Conservation (phyloP, 2,888 invertebrate species). For the Lasioglossum pauxillum region DNA sequence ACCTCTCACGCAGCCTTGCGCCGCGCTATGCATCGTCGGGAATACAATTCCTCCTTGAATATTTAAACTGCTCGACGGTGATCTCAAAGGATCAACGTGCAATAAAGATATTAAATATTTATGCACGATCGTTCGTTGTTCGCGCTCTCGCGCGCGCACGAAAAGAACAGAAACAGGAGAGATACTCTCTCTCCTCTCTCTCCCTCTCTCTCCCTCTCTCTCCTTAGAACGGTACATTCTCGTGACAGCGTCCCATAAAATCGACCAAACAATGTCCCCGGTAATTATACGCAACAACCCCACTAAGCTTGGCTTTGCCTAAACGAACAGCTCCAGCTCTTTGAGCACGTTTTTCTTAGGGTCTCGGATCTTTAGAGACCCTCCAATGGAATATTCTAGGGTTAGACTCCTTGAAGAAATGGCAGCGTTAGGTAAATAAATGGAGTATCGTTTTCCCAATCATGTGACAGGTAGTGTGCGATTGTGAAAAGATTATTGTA, state of each 20-base stretch:
- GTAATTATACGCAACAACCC: slow-evolving; percentile 18
- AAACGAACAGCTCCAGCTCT: background rate
- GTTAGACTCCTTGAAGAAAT: background rate
- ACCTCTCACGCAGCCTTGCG: slow-evolving; percentile 27
- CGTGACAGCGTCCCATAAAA: background rate
- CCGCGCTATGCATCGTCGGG: slow-evolving; percentile 21
- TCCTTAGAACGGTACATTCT: background rate
- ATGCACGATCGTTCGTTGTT: background rate
- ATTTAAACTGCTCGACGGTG: slow-evolving; percentile 40
- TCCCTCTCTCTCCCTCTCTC: background rate
- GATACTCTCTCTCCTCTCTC: background rate
- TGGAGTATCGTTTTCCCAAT: background rate
- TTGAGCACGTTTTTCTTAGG: slow-evolving; percentile 12
- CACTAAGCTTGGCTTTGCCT: slow-evolving; percentile 12
- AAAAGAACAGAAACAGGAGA: background rate
- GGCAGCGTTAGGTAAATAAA: background rate
- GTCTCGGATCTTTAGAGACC: background rate
- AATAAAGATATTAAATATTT: slow-evolving; percentile 53
- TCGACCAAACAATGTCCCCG: background rate
- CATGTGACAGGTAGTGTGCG: background rate
- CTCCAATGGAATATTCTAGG: background rate
- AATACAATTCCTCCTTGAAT: slow-evolving; percentile 52
- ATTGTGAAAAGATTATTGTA: background rate
- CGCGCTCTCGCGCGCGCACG: background rate
- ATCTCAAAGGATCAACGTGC: slow-evolving; percentile 54